Evolutionary conservation across 2,888 invertebrate genomes (phyloP), one percentile per base, ranked within the genome.

Genomic region (Therioaphis trifolii): DNA sequence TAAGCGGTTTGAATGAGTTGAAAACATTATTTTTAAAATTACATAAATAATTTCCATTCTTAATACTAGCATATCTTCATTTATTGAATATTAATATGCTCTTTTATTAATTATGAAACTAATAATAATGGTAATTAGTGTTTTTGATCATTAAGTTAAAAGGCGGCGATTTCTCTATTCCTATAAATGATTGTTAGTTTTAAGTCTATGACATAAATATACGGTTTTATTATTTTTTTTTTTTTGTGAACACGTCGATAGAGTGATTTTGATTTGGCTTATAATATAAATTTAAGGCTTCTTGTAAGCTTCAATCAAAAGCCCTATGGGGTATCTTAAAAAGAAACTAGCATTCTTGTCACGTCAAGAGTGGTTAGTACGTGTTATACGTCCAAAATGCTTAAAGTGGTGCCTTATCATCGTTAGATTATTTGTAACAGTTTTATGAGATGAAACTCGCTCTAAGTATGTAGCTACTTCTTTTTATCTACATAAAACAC

Each of bases 251-350:
- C 27, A n/a, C 1, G 43, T 27, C 46, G 18, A 46, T n/a, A 24
- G 40, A 76, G 61, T 58, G n/a, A 76, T 76, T 76, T 76, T 61
- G 61, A 76, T 76, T 76, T 61, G 76, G 46, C 46, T 76, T 61
- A 27, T 76, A 61, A 61, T 46, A 76, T 21, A 76, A 76, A 76
- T 43, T 46, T 5, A 61, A 61, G 46, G 43, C 58, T n/a, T 61
- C 43, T 27, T 76, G 61, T 61, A 61, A 76, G 76, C 58, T 76
- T 76, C 61, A 46, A 76, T 76, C 63, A 63, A 63, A 76, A 46
- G 35, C 76, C 63, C 46, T 29, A 63, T n/a, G 58, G 61, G 24
- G 18, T 61, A 76, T 27, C 75, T 63, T 76, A 76, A 76, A 63
- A 76, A 29, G 76, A 7, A 63, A 76, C 58, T 76, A 24, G 63